Percentiles rank a stretch among this genome's conserved stretches.
phyloP scores from a whole-genome alignment of 2,113 vertebrate species.

The Tringa solitaria region DNA sequence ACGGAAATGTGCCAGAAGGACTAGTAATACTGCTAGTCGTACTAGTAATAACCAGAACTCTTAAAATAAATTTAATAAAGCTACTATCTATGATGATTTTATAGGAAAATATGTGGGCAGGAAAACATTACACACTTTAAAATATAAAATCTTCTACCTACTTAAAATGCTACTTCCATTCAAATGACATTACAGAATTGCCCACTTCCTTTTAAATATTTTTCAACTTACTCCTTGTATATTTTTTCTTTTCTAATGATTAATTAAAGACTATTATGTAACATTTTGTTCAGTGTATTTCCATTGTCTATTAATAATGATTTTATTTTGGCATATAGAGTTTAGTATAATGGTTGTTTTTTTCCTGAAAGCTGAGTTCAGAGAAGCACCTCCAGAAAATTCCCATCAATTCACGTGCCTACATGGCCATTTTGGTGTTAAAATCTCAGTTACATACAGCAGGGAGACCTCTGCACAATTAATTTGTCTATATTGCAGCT shows the following conservation, averaged over 20 bases:
- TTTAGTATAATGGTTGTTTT: not conserved
- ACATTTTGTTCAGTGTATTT: not conserved
- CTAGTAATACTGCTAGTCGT: not conserved
- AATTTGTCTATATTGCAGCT: not conserved
- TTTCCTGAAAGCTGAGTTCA: not conserved
- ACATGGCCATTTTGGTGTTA: not conserved
- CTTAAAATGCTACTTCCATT: not conserved
- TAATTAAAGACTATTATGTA: not conserved
- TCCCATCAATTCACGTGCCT: not conserved
- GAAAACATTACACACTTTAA: not conserved
- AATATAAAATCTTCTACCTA: not conserved
- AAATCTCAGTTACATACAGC: not conserved
- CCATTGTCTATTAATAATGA: not conserved
- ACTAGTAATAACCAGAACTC: not conserved
- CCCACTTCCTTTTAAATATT: not conserved
- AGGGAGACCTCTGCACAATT: rapidly evolving
- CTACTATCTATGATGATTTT: not conserved
- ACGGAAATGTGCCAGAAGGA: not conserved
- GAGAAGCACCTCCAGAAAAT: not conserved
- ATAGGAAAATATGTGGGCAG: not conserved
- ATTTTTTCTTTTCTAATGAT: not conserved
- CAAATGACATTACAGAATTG: not conserved
- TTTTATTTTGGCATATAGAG: not conserved
- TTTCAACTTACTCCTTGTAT: not conserved
- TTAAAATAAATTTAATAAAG: not conserved